A percentile compares a stretch with the other conserved stretches of the same genome.
Conservation (phyloP, 2,888 invertebrate species). For the Drosophila kambysellisi region DNA sequence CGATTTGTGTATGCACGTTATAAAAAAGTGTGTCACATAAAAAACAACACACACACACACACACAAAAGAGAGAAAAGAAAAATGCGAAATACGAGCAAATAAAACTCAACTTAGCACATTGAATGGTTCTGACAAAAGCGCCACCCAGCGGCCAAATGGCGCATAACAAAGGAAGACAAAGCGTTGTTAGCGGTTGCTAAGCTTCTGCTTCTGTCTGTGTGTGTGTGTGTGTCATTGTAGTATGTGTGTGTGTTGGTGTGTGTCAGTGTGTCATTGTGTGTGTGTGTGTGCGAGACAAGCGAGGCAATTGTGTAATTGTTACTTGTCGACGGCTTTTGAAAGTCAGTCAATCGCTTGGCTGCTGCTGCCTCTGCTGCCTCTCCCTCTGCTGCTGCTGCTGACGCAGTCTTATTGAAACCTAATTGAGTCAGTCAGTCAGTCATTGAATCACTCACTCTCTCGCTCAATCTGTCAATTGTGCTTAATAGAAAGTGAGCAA, state of each 20-base stretch:
- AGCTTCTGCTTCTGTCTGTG: slow-evolving; percentile 14
- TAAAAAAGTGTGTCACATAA: slow-evolving; percentile 25
- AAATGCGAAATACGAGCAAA: slow-evolving; percentile 22
- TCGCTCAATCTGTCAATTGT: slow-evolving; percentile 21
- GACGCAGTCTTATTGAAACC: slow-evolving; percentile 57
- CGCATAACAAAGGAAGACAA: slow-evolving; percentile 39
- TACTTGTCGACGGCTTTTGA: slow-evolving; percentile 46
- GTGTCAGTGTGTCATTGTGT: not conserved
- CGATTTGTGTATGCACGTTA: slow-evolving; percentile 29
- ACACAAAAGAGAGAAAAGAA: not conserved
- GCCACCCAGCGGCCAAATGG: slow-evolving; percentile 34
- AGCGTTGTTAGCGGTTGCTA: slow-evolving; percentile 59
- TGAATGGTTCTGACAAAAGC: slow-evolving; percentile 52
- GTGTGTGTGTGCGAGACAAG: slow-evolving; percentile 28
- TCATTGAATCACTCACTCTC: slow-evolving; percentile 22
- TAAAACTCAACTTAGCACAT: slow-evolving; percentile 30
- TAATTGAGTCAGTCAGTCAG: slow-evolving; percentile 63
- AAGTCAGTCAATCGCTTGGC: slow-evolving; percentile 44
- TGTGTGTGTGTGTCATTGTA: not conserved
- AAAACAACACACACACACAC: not conserved
- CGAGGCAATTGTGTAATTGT: slow-evolving; percentile 67
- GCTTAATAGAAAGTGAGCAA: slow-evolving; percentile 17
- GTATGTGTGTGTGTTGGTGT: not conserved
- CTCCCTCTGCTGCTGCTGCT: not conserved
- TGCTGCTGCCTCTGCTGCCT: slow-evolving; percentile 16